Conservation (phyloP, 2,888 invertebrate species). For the Drosophila anceps region DNA sequence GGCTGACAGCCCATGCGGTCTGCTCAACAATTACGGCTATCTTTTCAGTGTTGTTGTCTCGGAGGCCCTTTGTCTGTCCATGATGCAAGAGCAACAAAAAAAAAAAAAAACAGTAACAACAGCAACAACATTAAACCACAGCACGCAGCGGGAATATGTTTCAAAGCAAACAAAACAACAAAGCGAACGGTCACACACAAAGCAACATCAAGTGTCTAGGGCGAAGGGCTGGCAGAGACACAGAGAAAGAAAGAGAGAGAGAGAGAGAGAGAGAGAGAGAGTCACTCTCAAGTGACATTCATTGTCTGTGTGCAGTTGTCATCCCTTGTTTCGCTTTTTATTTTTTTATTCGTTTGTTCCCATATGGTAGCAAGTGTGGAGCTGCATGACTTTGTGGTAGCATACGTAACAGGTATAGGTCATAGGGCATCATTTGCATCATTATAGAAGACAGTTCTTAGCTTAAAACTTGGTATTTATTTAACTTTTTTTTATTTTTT, state of each 20-base stretch:
- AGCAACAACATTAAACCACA: conserved; percentile 42
- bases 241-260: neutral
- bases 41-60: conserved; percentile 25
- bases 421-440: too few relatives aligned
- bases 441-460: too few relatives aligned
- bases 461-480: too few relatives aligned
- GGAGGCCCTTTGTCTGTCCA: conserved; percentile 34
- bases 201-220: conserved; percentile 29
- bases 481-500: too few relatives aligned
- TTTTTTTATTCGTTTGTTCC: conserved; percentile 11
- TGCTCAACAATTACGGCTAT: conserved; percentile 45
- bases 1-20: conserved; percentile 27
- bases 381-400: neutral
- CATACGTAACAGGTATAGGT: neutral
- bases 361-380: neutral
- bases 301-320: conserved; percentile 48
- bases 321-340: conserved; percentile 14
- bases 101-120: conserved; percentile 9
- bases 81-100: conserved; percentile 38
- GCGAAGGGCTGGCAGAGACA: neutral
- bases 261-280: neutral
- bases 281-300: conserved; percentile 44
- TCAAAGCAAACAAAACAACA: conserved; percentile 52
- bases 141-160: conserved; percentile 59
- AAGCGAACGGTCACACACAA: conserved; percentile 36